Conservation (phyloP, 2,888 invertebrate species). For the Nipponacmea schrenckii region DNA sequence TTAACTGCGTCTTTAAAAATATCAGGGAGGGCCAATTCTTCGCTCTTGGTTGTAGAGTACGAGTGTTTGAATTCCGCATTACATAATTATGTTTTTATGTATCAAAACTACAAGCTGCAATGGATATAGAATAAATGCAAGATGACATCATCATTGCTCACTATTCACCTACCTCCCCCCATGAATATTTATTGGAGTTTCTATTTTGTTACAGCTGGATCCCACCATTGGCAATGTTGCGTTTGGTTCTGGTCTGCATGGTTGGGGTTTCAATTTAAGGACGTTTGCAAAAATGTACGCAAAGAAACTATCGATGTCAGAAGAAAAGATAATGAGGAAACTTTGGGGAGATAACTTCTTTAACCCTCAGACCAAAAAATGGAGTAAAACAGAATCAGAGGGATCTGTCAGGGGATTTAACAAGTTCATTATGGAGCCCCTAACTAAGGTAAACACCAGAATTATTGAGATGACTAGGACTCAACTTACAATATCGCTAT, state of each 20-base stretch:
- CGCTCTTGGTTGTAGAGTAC: no score
- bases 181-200: no score
- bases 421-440: conserved; percentile 98
- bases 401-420: conserved; percentile 84
- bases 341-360: conserved; percentile 99
- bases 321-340: conserved; percentile 93
- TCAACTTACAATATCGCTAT: background rate
- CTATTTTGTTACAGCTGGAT: conserved; percentile 75
- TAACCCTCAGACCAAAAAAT: conserved; percentile 95
- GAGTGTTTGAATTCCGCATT: no score
- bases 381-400: conserved; percentile 74
- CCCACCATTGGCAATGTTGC: conserved; percentile 99
- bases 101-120: no score
- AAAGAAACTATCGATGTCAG: conserved; percentile 89
- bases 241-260: conserved; percentile 99
- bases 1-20: no score
- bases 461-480: background rate
- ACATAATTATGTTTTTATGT: no score
- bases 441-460: conserved; percentile 96
- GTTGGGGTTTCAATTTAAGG: conserved; percentile 99
- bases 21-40: no score
- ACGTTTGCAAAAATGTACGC: conserved; percentile 99
- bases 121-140: no score
- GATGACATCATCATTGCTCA: no score
- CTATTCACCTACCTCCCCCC: no score